Evolutionary conservation across 2,888 invertebrate species (phyloP), one percentile per base, ranked within the genome.

Genomic region (Drosophila mayaguana): DNA sequence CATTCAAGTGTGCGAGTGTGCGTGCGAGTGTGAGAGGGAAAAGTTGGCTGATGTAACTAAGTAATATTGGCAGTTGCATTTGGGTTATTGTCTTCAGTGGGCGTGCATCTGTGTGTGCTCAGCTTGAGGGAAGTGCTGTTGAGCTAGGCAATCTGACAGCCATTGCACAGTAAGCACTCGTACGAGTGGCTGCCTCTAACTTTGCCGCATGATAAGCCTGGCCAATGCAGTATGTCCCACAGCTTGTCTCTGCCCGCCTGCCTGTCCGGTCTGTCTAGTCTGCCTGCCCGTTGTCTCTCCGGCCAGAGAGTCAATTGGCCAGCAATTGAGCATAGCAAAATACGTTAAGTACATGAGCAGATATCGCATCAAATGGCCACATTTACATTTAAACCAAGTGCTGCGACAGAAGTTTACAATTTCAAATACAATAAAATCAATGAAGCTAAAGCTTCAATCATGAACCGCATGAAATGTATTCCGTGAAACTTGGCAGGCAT

Each of bases 41-140:
- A 74, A 80, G 81, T 80, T 82, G 67, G 46, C 83, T 82, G 80
- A 81, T 75, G 66, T 88, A 78, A 80, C 84, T 83, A 87, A 89
- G 84, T 83, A 87, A 89, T 83, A 89, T 87, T 83, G 87, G 83
- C 87, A 83, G 83, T 81, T 83, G 83, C 87, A 83, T 83, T 83
- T 83, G 87, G 83, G 89, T 88, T 83, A 88, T 88, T 83, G 83
- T 83, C 87, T 83, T 83, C 77, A 56, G 48, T 57, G 43, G 32
- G 38, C 57, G 62, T 48, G 34, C 11, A 16, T 18, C 25, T 43
- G 36, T 48, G 59, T 45, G 28, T 51, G 55, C 50, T 34, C 51
- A 57, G 38, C 63, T 63, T 72, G 55, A 51, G 63, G 72, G 62
- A 70, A 72, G 72, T 71, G 70, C 71, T 72, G 67, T 70, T 75